These are phyloP conservation scores for Aulostomus chinensis DNA, from an alignment of 2,797 vertebrate species.

Conservation along the genomic window DNA sequence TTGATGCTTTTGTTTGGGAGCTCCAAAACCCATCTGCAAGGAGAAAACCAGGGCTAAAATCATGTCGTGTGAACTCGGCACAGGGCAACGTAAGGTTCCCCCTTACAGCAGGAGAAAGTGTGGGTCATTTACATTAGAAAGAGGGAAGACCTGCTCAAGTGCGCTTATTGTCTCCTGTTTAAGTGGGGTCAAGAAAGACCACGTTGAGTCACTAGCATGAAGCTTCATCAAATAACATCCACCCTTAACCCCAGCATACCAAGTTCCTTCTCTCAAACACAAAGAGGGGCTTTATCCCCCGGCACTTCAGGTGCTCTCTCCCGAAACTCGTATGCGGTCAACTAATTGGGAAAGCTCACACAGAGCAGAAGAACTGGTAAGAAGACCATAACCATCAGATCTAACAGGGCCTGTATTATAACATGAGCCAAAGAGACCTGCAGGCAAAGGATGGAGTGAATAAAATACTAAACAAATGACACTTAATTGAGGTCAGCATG, in stretches of 20 bases:
- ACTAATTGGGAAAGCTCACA: conserved; percentile 53
- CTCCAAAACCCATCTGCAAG: too few relatives aligned
- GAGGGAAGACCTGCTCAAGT: conserved; percentile 59
- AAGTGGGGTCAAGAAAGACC: conserved; percentile 77
- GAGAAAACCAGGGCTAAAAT: too few relatives aligned
- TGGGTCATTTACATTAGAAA: conserved; percentile 35
- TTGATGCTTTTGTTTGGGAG: too few relatives aligned
- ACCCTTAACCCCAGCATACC: conserved; percentile 61
- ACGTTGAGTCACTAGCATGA: conserved; percentile 54
- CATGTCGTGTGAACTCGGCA: too few relatives aligned
- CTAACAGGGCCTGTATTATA: conserved; percentile 26
- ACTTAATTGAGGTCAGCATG: conserved; percentile 80
- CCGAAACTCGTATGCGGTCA: conserved; percentile 56
- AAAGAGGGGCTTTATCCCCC: conserved; percentile 69
- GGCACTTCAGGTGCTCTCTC: conserved; percentile 54
- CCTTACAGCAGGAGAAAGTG: conserved; percentile 27
- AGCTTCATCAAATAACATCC: conserved; percentile 48
- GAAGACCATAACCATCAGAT: conserved; percentile 42
- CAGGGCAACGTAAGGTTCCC: neutral
- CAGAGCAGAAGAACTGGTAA: conserved; percentile 19
- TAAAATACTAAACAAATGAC: conserved; percentile 76
- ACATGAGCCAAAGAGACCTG: conserved; percentile 26
- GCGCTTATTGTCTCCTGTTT: conserved; percentile 68
- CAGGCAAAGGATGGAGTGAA: conserved; percentile 52
- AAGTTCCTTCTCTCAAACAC: conserved; percentile 51